Conservation (phyloP, 92 coral and sea anemone species). For the Actinostola sp. region DNA sequence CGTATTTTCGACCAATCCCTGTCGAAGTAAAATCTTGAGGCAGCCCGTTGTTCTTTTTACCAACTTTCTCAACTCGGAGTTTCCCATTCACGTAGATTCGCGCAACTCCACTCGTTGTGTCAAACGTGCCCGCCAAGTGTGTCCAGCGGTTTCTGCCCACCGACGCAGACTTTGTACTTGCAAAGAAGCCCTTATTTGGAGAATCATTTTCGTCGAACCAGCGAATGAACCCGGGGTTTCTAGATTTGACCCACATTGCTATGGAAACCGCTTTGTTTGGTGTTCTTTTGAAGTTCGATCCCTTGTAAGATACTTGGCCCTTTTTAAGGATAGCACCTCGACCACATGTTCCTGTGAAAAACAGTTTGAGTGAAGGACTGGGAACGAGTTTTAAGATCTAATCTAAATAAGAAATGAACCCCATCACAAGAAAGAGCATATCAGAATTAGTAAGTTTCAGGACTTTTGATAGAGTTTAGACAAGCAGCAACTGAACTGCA, state of each 20-base stretch:
- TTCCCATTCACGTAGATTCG: slow-evolving; percentile 92
- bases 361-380: no score
- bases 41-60: slow-evolving; percentile 72
- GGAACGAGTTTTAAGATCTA: no score
- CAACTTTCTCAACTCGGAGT: slow-evolving; percentile 77
- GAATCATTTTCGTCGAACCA: slow-evolving; percentile 84
- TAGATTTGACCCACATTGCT: slow-evolving; percentile 98
- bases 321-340: slow-evolving; percentile 76
- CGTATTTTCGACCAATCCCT: slow-evolving; percentile 90
- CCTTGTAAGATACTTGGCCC: slow-evolving; percentile 83
- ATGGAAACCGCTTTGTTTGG: slow-evolving; percentile 92
- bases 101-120: slow-evolving; percentile 86
- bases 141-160: slow-evolving; percentile 92
- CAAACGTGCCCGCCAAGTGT: slow-evolving; percentile 91
- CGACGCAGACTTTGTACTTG: slow-evolving; percentile 60
- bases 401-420: no score
- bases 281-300: slow-evolving; percentile 62
- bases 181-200: slow-evolving; percentile 38
- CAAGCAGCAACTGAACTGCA: no score
- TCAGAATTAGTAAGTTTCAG: no score
- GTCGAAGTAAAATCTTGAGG: slow-evolving; percentile 93
- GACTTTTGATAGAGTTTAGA: no score
- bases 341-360: slow-evolving; percentile 87
- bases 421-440: no score
- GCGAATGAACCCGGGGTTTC: slow-evolving; percentile 79